These are phyloP conservation scores for Chaetops frenatus DNA, from an alignment of 2,113 vertebrate genomes.

Conservation along the genomic window DNA sequence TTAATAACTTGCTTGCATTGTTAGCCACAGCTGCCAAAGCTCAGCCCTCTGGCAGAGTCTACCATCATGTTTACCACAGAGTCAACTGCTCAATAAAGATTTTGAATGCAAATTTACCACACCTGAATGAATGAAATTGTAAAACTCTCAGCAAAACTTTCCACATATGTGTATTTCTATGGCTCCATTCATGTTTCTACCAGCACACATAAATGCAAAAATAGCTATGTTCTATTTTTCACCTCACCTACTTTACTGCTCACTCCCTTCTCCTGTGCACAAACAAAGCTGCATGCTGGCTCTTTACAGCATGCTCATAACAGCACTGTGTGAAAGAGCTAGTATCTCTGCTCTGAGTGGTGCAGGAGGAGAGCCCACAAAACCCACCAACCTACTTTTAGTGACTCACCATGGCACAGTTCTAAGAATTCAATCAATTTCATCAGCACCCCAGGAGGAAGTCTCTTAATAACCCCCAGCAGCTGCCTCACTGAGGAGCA, in stretches of 20 bases:
- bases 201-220: background rate
- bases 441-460: background rate
- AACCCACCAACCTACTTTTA: background rate
- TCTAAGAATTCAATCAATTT: constrained; percentile 24
- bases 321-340: background rate
- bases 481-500: background rate
- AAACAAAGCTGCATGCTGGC: fast-evolving
- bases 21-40: background rate
- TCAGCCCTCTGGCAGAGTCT: background rate
- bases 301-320: background rate
- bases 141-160: background rate
- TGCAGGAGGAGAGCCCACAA: background rate
- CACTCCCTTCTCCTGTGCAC: background rate
- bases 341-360: background rate
- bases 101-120: background rate
- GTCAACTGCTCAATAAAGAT: background rate
- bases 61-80: background rate
- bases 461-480: background rate
- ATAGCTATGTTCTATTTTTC: background rate
- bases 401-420: background rate
- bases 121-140: background rate
- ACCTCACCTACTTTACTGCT: background rate
- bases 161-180: background rate
- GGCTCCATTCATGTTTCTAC: background rate
- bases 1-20: background rate